Evolutionary conservation across 2,797 vertebrate species (phyloP).

Genomic region (Enteromius fasciolatus): DNA sequence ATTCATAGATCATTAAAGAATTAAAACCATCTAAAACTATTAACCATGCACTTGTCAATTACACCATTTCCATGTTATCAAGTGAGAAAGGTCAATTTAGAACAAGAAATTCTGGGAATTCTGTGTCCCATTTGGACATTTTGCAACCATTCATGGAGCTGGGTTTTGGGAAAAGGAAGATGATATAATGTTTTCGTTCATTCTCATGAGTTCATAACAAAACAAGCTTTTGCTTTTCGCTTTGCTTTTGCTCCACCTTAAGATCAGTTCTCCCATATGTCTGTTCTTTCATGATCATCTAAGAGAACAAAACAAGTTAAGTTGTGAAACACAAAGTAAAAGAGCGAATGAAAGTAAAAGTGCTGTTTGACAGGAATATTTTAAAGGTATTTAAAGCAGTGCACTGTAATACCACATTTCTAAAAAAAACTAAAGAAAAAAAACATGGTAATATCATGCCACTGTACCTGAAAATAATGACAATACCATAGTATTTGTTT

Average conservation of each 20-base stretch:
- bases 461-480: not conserved
- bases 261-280: not conserved
- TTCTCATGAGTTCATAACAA: conserved; percentile 5
- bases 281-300: not conserved
- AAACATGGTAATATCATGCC: not conserved
- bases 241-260: not conserved
- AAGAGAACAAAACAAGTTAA: conserved; percentile 29
- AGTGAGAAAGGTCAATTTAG: not conserved
- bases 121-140: not conserved
- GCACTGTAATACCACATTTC: not conserved
- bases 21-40: not conserved
- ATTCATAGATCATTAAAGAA: not conserved
- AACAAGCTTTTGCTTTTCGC: not conserved
- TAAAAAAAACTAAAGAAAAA: not conserved
- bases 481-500: not conserved
- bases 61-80: not conserved
- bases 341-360: not conserved
- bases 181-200: not conserved
- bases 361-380: not conserved
- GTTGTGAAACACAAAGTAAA: not conserved
- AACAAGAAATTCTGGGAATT: conserved; percentile 11
- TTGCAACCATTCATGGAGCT: conserved; percentile 13
- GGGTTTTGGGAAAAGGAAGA: not conserved
- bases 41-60: not conserved
- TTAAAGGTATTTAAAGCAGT: not conserved